These are phyloP conservation scores for Barbus barbus DNA, from an alignment of 2,113 vertebrate species.

Conservation along the genomic window DNA sequence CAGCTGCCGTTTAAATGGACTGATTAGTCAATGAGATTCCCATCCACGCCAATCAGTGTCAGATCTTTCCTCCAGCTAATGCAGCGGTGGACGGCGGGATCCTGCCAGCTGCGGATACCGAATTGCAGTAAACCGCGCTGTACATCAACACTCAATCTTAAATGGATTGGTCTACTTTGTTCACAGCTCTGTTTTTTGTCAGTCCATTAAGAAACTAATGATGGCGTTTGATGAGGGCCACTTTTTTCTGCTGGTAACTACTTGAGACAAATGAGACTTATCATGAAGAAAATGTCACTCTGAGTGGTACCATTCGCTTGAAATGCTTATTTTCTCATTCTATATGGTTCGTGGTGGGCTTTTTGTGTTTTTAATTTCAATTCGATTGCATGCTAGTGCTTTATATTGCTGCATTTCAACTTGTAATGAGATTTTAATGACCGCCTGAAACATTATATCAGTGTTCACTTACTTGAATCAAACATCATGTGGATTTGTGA, in stretches of 20 bases:
- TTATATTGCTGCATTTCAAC: not conserved
- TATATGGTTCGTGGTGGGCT: not conserved
- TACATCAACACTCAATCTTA: conserved; percentile 58
- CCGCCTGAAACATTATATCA: not conserved
- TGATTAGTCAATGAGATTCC: conserved; percentile 63
- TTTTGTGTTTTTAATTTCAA: not conserved
- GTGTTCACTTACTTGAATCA: not conserved
- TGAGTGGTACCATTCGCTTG: not conserved
- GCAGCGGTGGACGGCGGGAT: not conserved
- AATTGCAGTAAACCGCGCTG: conserved; percentile 39
- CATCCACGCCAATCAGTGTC: conserved; percentile 68
- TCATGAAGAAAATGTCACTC: not conserved
- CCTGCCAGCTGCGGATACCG: conserved; percentile 18
- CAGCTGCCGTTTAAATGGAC: too few species aligned
- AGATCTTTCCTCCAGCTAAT: conserved; percentile 22
- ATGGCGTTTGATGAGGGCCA: not conserved
- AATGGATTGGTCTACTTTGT: conserved; percentile 11
- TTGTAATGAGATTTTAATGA: not conserved
- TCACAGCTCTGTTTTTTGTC: conserved; percentile 14
- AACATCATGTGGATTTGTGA: not conserved
- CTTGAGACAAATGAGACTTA: not conserved
- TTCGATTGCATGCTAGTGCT: not conserved
- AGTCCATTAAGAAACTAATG: not conserved
- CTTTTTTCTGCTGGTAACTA: conserved; percentile 1
- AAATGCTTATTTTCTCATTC: not conserved